These are phyloP conservation scores for Spinibarbus caldwelli DNA, from an alignment of 2,797 vertebrate species.

Conservation along the genomic window DNA sequence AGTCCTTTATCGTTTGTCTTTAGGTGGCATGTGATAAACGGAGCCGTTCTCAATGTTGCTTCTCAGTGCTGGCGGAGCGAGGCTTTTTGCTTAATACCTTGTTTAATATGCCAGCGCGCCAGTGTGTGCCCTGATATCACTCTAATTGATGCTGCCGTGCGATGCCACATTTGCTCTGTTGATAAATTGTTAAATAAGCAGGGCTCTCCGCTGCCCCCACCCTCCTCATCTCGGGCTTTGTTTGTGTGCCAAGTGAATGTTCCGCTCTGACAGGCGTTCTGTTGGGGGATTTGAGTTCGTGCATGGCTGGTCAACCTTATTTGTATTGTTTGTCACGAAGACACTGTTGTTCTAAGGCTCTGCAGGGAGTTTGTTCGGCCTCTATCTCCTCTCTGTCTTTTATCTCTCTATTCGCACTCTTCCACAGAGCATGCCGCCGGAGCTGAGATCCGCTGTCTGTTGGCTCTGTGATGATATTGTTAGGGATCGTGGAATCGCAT, in stretches of 20 bases:
- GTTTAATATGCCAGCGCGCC: conserved; percentile 32
- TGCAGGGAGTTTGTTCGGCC: conserved; percentile 74
- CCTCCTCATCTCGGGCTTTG: conserved; percentile 18
- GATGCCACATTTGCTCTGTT: conserved; percentile 51
- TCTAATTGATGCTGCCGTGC: conserved; percentile 51
- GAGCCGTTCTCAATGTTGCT: not conserved
- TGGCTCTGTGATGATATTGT: conserved; percentile 41
- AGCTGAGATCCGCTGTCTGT: conserved; percentile 40
- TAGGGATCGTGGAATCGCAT: conserved; percentile 24
- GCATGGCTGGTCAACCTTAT: conserved; percentile 75
- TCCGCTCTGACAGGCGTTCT: conserved; percentile 44
- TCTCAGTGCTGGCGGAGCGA: not conserved
- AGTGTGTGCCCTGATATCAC: conserved; percentile 34
- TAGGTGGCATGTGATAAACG: conserved; percentile 2
- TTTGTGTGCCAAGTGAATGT: conserved; percentile 46
- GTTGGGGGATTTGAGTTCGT: conserved; percentile 54
- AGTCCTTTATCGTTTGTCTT: not conserved
- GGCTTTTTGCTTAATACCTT: conserved; percentile 39
- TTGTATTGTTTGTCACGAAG: conserved; percentile 78
- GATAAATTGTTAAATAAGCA: conserved; percentile 55
- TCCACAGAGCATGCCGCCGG: conserved; percentile 24
- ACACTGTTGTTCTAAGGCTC: conserved; percentile 80
- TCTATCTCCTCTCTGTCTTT: conserved; percentile 65
- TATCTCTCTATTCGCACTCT: conserved; percentile 52
- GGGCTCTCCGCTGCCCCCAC: not conserved